A percentile compares a stretch with the other conserved stretches of the same genome.
These are phyloP conservation scores for Drosophila tani DNA, from an alignment of 1,140 invertebrate species.

Conservation along the genomic window DNA sequence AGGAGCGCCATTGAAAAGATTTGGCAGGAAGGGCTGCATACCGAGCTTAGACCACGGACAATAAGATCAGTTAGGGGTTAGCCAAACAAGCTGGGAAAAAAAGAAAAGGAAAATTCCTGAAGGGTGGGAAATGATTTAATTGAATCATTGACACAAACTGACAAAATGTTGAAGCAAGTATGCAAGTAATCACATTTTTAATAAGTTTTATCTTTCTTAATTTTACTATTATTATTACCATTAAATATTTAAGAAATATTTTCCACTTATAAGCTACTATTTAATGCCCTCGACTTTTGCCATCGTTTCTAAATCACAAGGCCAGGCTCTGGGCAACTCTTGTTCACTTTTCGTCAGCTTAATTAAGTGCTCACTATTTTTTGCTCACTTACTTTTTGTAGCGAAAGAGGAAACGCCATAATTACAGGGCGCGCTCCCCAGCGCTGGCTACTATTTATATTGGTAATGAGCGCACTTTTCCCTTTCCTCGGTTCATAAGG, in stretches of 20 bases:
- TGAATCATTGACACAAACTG: not conserved
- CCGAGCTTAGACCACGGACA: conserved; percentile 1
- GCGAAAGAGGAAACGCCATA: conserved; percentile 47
- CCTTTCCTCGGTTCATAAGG: conserved; percentile 12
- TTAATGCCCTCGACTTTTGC: not conserved
- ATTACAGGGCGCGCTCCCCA: conserved; percentile 44
- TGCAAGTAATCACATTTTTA: too few relatives aligned
- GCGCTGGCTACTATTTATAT: conserved; percentile 14
- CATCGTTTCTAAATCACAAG: conserved; percentile 6
- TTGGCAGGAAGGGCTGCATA: conserved; percentile 3
- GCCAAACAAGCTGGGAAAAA: not conserved
- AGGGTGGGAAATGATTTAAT: not conserved
- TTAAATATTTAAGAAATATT: not conserved
- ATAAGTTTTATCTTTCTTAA: too few relatives aligned
- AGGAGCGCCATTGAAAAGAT: not conserved
- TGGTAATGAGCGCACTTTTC: conserved; percentile 58
- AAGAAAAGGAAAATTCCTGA: too few relatives aligned
- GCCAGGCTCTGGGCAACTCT: conserved; percentile 26
- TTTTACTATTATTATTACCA: not conserved
- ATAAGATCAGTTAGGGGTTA: not conserved
- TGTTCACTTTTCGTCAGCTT: conserved; percentile 51
- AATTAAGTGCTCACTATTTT: conserved; percentile 61
- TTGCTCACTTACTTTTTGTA: not conserved
- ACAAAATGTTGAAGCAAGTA: not conserved
- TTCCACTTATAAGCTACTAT: not conserved